phyloP scores from a whole-genome alignment of 1,140 invertebrate species.

The Sminthurides bifidus region DNA sequence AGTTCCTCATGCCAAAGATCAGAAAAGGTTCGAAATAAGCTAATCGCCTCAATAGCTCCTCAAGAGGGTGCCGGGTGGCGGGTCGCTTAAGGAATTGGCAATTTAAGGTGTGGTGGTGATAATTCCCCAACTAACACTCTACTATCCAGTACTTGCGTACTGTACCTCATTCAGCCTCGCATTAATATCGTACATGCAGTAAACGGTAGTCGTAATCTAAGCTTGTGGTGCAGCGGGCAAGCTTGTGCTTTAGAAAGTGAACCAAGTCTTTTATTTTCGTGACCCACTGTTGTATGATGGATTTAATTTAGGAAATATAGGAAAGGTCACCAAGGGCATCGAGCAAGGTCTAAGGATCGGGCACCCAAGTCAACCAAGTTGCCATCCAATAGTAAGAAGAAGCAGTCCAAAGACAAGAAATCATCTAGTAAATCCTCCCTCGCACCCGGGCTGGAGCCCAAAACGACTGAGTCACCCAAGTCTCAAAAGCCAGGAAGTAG shows the following conservation, averaged over 20 bases:
- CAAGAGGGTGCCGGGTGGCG: neutral
- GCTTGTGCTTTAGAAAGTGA: too few relatives aligned
- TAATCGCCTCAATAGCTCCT: neutral
- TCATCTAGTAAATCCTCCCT: neutral
- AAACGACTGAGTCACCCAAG: neutral
- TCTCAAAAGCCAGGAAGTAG: neutral
- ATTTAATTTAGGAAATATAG: too few relatives aligned
- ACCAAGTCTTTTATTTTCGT: too few relatives aligned
- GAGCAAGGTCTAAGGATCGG: neutral
- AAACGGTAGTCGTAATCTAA: neutral
- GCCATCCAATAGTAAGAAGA: too few relatives aligned
- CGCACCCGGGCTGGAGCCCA: neutral
- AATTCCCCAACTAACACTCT: neutral
- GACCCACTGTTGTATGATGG: too few relatives aligned
- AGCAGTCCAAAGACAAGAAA: neutral
- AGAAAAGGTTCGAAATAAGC: slow-evolving; percentile 20
- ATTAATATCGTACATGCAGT: neutral
- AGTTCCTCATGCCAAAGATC: slow-evolving; percentile 21
- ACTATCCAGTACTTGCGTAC: neutral
- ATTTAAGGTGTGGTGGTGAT: neutral
- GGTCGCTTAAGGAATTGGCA: neutral
- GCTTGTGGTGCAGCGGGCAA: too few relatives aligned
- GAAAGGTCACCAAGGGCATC: too few relatives aligned
- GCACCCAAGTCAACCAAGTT: neutral
- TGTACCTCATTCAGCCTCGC: too few relatives aligned